Evolutionary conservation across 2,113 vertebrate species (phyloP).

Genomic region (Cyanistes caeruleus): DNA sequence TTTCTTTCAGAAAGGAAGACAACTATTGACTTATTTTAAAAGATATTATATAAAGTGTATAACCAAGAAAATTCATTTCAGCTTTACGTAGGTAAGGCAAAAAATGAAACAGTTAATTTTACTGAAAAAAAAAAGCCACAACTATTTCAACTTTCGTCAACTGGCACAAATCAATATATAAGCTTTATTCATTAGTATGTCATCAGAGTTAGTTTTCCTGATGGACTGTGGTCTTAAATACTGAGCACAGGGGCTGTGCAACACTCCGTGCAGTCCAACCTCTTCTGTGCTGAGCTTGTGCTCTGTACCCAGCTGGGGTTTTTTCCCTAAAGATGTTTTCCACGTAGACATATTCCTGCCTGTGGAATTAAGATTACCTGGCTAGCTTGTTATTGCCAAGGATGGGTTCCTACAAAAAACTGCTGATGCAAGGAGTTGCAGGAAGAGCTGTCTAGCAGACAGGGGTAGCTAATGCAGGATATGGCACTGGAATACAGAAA

Average conservation of each 20-base stretch:
- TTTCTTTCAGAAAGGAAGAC: background rate
- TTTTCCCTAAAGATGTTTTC: background rate
- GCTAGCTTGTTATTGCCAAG: background rate
- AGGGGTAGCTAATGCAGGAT: background rate
- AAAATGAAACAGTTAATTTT: background rate
- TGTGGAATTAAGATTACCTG: background rate
- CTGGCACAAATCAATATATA: background rate
- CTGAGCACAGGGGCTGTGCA: background rate
- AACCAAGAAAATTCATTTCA: background rate
- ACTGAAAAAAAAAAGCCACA: background rate
- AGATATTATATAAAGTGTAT: background rate
- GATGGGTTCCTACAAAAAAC: background rate
- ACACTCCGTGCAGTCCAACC: rapidly evolving
- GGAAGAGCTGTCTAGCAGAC: background rate
- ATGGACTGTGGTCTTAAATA: background rate
- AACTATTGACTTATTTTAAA: background rate
- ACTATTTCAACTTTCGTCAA: background rate
- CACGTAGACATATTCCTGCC: rapidly evolving
- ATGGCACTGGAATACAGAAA: background rate
- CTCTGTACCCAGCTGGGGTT: background rate
- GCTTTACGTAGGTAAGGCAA: background rate
- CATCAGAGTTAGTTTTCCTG: background rate
- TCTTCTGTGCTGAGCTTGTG: background rate
- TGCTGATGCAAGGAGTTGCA: background rate
- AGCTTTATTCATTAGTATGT: background rate